Conservation (phyloP, 2,797 vertebrate species). For the Hydrocynus forskahlii region DNA sequence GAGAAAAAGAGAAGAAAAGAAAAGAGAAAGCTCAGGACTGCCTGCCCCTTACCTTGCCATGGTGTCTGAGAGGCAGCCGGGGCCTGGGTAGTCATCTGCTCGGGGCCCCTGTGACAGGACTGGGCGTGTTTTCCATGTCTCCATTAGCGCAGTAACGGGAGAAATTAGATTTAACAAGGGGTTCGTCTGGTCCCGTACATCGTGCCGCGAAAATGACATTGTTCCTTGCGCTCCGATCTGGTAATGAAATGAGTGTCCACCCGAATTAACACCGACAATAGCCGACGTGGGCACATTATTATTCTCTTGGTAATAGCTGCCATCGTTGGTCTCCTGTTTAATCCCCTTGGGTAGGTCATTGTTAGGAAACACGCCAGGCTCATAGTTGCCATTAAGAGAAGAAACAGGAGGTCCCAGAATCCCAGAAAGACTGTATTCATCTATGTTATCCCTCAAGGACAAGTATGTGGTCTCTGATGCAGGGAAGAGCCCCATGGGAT, state of each 20-base stretch:
- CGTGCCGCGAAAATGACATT: slow-evolving; percentile 93
- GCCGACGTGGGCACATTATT: slow-evolving; percentile 89
- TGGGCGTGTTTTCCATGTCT: slow-evolving; percentile 91
- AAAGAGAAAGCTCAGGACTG: not conserved
- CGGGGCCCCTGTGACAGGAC: slow-evolving; percentile 83
- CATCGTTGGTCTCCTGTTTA: slow-evolving; percentile 94
- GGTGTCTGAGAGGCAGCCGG: slow-evolving; percentile 93
- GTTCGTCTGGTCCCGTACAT: slow-evolving; percentile 92
- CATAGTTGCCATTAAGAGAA: slow-evolving; percentile 90
- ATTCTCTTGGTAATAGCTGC: slow-evolving; percentile 94
- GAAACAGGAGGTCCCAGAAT: slow-evolving; percentile 96
- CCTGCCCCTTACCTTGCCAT: slow-evolving; percentile 81
- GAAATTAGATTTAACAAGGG: slow-evolving; percentile 97
- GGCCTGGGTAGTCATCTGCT: slow-evolving; percentile 90
- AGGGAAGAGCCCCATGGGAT: slow-evolving; percentile 87
- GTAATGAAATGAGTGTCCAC: slow-evolving; percentile 99
- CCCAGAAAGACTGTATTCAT: slow-evolving; percentile 97
- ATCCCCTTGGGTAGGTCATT: slow-evolving; percentile 88
- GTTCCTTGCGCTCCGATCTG: slow-evolving; percentile 98
- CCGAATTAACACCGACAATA: slow-evolving; percentile 98
- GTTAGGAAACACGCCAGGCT: slow-evolving; percentile 88
- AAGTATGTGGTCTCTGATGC: slow-evolving; percentile 94
- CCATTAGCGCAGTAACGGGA: slow-evolving; percentile 91
- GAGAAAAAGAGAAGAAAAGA: not conserved
- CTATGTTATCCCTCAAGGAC: slow-evolving; percentile 97